These are phyloP conservation scores for Liodrosophila aerea DNA, from an alignment of 2,888 invertebrate species.

Conservation along the genomic window DNA sequence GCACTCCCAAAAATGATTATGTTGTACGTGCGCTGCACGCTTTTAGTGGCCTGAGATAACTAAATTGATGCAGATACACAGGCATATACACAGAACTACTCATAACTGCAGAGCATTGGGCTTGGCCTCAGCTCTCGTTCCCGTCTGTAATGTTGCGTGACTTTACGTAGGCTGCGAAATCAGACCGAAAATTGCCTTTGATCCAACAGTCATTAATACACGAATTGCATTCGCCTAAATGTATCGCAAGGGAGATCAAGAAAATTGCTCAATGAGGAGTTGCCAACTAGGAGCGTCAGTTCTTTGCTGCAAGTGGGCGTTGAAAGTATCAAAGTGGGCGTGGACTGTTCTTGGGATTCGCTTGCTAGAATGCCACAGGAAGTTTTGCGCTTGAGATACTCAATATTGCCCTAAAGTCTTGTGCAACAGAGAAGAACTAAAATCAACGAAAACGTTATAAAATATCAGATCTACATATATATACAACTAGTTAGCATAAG, in stretches of 20 bases:
- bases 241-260: slow-evolving; percentile 1
- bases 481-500: too few species aligned
- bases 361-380: slow-evolving; percentile 16
- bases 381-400: slow-evolving; percentile 1
- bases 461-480: too few species aligned
- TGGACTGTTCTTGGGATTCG: slow-evolving; percentile 1
- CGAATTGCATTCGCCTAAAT: slow-evolving; percentile 42
- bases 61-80: slow-evolving; percentile 36
- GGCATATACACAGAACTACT: slow-evolving; percentile 1
- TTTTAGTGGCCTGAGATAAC: slow-evolving; percentile 28
- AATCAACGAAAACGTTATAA: too few species aligned
- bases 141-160: slow-evolving; percentile 52
- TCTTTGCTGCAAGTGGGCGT: slow-evolving; percentile 50
- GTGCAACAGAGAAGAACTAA: too few species aligned
- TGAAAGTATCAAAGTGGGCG: slow-evolving; percentile 23
- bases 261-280: slow-evolving; percentile 67
- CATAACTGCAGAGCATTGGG: slow-evolving; percentile 24
- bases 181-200: slow-evolving; percentile 54
- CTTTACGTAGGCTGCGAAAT: slow-evolving; percentile 53
- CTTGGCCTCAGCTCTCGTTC: slow-evolving; percentile 26
- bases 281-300: slow-evolving; percentile 62
- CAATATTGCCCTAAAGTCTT: too few species aligned
- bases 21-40: slow-evolving; percentile 64
- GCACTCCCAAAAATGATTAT: slow-evolving; percentile 44
- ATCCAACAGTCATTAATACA: slow-evolving; percentile 59